Percentiles rank a stretch among this genome's conserved stretches.
These are phyloP conservation scores for Cavia porcellus DNA, from an alignment of 2,113 vertebrate genomes.

Conservation along the genomic window DNA sequence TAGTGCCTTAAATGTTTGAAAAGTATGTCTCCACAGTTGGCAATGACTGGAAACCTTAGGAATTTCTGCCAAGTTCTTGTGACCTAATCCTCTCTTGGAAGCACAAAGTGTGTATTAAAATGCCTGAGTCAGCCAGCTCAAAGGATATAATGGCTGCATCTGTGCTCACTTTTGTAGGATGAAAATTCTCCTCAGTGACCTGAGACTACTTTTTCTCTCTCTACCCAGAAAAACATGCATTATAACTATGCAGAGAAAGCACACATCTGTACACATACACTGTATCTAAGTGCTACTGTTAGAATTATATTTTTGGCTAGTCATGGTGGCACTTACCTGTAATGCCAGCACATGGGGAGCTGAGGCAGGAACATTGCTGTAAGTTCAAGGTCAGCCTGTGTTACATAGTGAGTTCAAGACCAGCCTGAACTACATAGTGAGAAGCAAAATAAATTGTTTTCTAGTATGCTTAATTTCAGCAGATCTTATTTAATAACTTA, in stretches of 20 bases:
- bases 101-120: constrained; percentile 51
- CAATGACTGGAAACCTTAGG: constrained; percentile 63
- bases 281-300: constrained; percentile 26
- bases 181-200: constrained; percentile 60
- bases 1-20: constrained; percentile 67
- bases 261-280: background rate
- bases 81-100: constrained; percentile 71
- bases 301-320: background rate
- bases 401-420: background rate
- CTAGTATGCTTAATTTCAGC: constrained; percentile 53
- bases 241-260: constrained; percentile 25
- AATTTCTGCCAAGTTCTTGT: constrained; percentile 68
- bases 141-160: background rate
- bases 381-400: background rate
- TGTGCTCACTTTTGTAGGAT: constrained; percentile 63
- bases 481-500: constrained; percentile 44
- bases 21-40: constrained; percentile 45
- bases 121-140: constrained; percentile 53
- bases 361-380: background rate
- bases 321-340: background rate
- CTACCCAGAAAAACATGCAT: background rate
- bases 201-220: constrained; percentile 50
- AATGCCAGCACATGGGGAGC: background rate
- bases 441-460: background rate
- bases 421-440: background rate